Evolutionary conservation across 2,888 invertebrate species (phyloP).

Genomic region (Cheilosia vernalis): DNA sequence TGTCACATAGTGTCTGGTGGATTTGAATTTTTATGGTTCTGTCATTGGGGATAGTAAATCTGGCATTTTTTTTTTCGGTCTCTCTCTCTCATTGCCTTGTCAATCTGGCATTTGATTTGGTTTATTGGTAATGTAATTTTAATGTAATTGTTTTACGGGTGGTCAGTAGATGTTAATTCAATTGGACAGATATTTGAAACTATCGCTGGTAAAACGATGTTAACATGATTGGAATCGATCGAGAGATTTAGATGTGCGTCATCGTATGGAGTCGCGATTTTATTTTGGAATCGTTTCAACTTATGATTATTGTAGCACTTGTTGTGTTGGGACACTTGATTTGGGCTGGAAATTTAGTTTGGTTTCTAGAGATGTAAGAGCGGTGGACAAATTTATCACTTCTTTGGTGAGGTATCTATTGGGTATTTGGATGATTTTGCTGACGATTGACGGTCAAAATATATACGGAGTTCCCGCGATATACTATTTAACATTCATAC

Average conservation of each 20-base stretch:
- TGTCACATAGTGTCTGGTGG: conserved; percentile 70
- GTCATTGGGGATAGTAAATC: conserved; percentile 69
- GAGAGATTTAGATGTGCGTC: conserved; percentile 22
- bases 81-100: conserved; percentile 3
- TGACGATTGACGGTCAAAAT: no score
- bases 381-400: no score
- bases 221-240: conserved; percentile 63
- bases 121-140: conserved; percentile 71
- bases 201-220: conserved; percentile 42
- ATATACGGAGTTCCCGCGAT: no score
- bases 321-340: no score
- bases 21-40: conserved; percentile 71
- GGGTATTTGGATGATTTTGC: no score
- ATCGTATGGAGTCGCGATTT: not conserved
- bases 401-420: no score
- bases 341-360: no score
- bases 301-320: not conserved
- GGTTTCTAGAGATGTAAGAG: no score
- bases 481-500: no score
- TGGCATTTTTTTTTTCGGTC: not conserved
- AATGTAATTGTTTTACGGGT: conserved; percentile 73
- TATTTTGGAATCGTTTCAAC: not conserved
- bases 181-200: conserved; percentile 63
- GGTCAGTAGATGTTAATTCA: conserved; percentile 47
- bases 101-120: conserved; percentile 37